Conservation (phyloP, 2,113 vertebrate species). For the Xiphias gladius region DNA sequence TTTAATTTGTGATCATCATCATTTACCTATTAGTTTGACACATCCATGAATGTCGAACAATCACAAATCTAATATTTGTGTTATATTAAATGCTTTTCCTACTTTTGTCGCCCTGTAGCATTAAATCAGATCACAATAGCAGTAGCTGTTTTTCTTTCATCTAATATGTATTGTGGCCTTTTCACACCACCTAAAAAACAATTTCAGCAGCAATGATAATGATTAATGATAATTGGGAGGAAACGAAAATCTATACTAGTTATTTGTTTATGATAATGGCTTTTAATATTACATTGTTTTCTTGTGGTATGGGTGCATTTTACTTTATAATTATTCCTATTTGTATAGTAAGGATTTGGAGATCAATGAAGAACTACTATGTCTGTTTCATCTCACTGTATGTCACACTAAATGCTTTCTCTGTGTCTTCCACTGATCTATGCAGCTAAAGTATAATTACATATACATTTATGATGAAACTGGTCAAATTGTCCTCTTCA, state of each 20-base stretch:
- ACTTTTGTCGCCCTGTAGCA: not conserved
- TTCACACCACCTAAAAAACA: not conserved
- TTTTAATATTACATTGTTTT: not conserved
- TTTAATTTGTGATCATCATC: not conserved
- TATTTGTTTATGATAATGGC: not conserved
- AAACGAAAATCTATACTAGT: constrained; percentile 2
- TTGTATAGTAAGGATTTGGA: not conserved
- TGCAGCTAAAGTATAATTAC: not conserved
- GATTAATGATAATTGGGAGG: constrained; percentile 3
- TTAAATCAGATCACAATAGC: not conserved
- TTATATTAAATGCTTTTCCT: too few relatives aligned
- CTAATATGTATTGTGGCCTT: not conserved
- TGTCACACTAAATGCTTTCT: not conserved
- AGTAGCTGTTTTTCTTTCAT: not conserved
- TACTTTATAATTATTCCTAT: not conserved
- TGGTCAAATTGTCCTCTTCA: too few relatives aligned
- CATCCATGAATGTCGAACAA: not conserved
- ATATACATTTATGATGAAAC: not conserved
- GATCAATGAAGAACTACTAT: not conserved
- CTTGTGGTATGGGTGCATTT: not conserved
- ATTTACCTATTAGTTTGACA: not conserved
- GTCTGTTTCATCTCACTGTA: not conserved
- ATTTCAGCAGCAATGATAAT: not conserved
- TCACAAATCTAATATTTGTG: too few relatives aligned
- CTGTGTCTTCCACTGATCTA: not conserved